Percentiles rank a stretch among this genome's conserved stretches.
These are phyloP conservation scores for Paramisgurnus dabryanus DNA, from an alignment of 2,113 vertebrate species.

Conservation along the genomic window DNA sequence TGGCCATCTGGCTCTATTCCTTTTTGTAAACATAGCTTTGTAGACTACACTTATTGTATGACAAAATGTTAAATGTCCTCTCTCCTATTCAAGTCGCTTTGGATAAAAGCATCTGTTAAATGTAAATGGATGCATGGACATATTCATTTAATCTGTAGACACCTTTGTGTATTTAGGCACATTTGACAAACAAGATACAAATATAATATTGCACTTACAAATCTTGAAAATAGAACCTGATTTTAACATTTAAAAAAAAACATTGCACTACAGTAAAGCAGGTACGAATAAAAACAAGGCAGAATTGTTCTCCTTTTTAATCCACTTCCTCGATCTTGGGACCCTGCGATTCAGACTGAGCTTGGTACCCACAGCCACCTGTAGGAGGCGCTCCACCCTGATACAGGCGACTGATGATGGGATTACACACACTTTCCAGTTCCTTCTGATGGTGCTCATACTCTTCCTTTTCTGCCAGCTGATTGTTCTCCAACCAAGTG, in stretches of 20 bases:
- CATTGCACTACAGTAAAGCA: background rate
- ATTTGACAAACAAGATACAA: slow-evolving; percentile 1
- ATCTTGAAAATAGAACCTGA: too few relatives aligned
- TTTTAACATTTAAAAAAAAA: background rate
- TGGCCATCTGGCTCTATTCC: too few relatives aligned
- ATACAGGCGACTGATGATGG: slow-evolving; percentile 66
- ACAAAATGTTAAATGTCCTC: too few relatives aligned
- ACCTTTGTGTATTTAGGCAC: background rate
- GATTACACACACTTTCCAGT: slow-evolving; percentile 67
- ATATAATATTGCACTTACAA: background rate
- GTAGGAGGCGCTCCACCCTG: slow-evolving; percentile 54
- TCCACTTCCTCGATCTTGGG: slow-evolving; percentile 71
- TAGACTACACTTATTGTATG: too few relatives aligned
- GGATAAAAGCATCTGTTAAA: too few relatives aligned
- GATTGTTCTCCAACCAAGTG: slow-evolving; percentile 71
- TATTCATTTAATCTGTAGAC: too few relatives aligned
- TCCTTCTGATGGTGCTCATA: slow-evolving; percentile 68
- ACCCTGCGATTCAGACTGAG: slow-evolving; percentile 56
- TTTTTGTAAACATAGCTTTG: too few relatives aligned
- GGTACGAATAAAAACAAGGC: background rate
- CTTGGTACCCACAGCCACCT: slow-evolving; percentile 53
- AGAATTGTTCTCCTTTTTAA: slow-evolving; percentile 46
- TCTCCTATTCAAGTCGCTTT: too few relatives aligned
- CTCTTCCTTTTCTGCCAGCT: slow-evolving; percentile 69
- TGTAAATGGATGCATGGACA: too few relatives aligned